Percentiles rank a stretch among this genome's conserved stretches.
Evolutionary conservation across 53 echinoderm and acorn worm genomes (phyloP).

Genomic region (Patiria pectinifera): DNA sequence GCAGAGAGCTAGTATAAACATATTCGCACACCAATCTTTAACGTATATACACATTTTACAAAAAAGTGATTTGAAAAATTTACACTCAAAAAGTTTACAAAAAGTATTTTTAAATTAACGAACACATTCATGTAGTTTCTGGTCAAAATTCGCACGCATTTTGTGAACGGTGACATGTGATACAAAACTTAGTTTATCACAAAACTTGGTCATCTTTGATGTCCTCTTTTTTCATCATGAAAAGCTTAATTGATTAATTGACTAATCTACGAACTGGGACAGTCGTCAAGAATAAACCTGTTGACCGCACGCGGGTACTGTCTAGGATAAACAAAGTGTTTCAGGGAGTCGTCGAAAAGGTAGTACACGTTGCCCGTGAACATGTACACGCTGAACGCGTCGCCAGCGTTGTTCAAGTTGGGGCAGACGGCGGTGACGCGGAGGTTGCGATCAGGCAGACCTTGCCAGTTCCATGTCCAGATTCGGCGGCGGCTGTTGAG

Average conservation of each 20-base stretch:
- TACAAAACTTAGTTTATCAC: neutral
- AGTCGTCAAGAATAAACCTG: conserved; percentile 9
- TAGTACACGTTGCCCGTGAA: conserved; percentile 57
- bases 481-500: conserved; percentile 24
- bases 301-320: conserved; percentile 12
- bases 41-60: too few relatives aligned
- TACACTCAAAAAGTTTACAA: too few relatives aligned
- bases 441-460: conserved; percentile 27
- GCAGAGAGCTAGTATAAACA: too few relatives aligned
- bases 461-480: neutral
- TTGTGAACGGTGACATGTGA: too few relatives aligned
- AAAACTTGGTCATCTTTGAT: too few relatives aligned
- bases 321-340: conserved; percentile 20
- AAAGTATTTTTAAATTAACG: too few relatives aligned
- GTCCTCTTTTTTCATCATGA: neutral
- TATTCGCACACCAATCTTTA: too few relatives aligned
- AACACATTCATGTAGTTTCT: too few relatives aligned
- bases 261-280: neutral
- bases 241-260: neutral
- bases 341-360: conserved; percentile 41
- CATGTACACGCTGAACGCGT: conserved; percentile 42
- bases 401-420: conserved; percentile 53
- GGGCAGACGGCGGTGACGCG: conserved; percentile 46
- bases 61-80: too few relatives aligned
- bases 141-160: too few relatives aligned